Base-by-base conservation (phyloP, 2,797 vertebrate genomes). In the Rhinogobio ventralis region DNA sequence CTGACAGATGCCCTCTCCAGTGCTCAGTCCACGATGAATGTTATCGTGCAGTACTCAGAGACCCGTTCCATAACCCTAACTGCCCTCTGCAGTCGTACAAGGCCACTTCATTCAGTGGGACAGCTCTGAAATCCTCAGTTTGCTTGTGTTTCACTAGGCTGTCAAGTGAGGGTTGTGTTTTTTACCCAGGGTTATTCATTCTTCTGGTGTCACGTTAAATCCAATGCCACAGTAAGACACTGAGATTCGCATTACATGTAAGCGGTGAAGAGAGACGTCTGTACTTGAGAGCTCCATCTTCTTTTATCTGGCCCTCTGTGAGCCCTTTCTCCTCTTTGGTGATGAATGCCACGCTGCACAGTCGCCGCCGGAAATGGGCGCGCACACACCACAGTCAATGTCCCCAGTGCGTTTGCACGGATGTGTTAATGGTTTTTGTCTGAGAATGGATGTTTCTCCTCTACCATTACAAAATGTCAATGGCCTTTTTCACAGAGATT, bases 401-500 rank as follows among this genome's bases (percentile, higher is more conserved):
- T 72, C 11, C 68, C 76, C 7, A 73, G 45, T 49, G 77, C 17
- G 4, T 73, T 68, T 1, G 9, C 2, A 15, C 19, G 19, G 45
- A 86, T 51, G 77, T 57, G 81, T 86, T 79, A 81, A 80, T 86
- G 82, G 13, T 76, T 84, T 79, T 46, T 30, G 57, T 73, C 71
- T 78, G 87, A 68, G 82, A 69, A 79, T 84, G 60, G 51, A 80
- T 87, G 62, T 64, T 77, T 88, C 78, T 64, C 68, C 79, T 80
- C 71, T 81, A 60, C 71, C 69, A 80, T 86, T 79, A 81, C 42
- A 69, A 86, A 80, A 81, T 87, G 86, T 84, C 74, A 82, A 79
- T 83, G 85, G 81, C 67, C 36, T 64, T 77, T 82, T 71, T 83
- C 73, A 20, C 53, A 71, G 74, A 68, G 55, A 79, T 77, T 79